phyloP scores from a whole-genome alignment of 2,888 invertebrate genomes.

The Lampropteryx suffumata region DNA sequence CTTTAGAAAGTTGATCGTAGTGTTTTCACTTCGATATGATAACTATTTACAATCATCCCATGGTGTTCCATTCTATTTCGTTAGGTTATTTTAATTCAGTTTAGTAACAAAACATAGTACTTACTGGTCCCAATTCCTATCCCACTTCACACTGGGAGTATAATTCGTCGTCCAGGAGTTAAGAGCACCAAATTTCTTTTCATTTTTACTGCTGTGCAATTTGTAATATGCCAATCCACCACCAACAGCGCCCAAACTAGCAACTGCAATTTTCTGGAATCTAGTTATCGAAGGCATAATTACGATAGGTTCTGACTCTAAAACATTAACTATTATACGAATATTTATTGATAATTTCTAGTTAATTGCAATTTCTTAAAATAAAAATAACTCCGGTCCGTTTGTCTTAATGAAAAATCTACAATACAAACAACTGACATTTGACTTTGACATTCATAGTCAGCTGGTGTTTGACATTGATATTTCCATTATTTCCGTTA shows the following conservation, averaged over 20 bases:
- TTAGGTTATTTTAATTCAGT: not conserved
- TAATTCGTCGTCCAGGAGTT: constrained; percentile 88
- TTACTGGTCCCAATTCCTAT: constrained; percentile 95
- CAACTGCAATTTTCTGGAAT: constrained; percentile 80
- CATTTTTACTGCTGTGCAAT: constrained; percentile 62
- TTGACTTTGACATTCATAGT: too few relatives aligned
- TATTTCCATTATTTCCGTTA: too few relatives aligned
- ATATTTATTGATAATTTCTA: constrained; percentile 4
- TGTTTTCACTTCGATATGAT: too few relatives aligned
- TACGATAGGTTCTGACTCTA: constrained; percentile 7
- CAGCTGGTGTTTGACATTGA: too few relatives aligned
- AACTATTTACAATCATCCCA: too few relatives aligned
- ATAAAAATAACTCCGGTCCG: not conserved
- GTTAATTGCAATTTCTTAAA: not conserved
- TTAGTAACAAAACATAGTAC: constrained; percentile 41
- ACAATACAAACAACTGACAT: too few relatives aligned
- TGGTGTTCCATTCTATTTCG: too few relatives aligned
- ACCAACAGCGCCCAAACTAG: constrained; percentile 85
- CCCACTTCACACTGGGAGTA: constrained; percentile 88
- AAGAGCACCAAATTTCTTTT: constrained; percentile 74
- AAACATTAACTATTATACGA: constrained; percentile 16
- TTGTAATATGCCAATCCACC: constrained; percentile 86
- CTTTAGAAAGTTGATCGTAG: too few relatives aligned
- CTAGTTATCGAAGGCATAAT: constrained; percentile 79
- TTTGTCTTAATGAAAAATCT: too few relatives aligned